These are phyloP conservation scores for Eudemis profundana DNA, from an alignment of 2,888 invertebrate species.

Conservation along the genomic window DNA sequence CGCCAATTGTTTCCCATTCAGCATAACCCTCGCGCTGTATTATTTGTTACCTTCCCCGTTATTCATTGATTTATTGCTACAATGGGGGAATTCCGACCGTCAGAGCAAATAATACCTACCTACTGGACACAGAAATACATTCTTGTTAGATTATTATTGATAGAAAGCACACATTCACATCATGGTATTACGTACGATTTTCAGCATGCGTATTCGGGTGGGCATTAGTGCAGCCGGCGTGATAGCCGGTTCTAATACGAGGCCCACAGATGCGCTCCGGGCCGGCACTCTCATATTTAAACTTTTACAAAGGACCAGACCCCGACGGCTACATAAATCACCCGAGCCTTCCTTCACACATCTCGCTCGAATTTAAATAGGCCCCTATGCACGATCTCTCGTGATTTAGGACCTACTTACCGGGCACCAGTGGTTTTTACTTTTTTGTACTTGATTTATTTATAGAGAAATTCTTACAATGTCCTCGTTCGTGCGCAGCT, in stretches of 20 bases:
- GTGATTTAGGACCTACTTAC: slow-evolving; percentile 72
- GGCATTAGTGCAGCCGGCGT: slow-evolving; percentile 33
- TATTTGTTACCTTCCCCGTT: slow-evolving; percentile 40
- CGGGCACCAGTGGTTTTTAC: slow-evolving; percentile 56
- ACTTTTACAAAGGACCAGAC: slow-evolving; percentile 73
- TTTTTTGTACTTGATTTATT: slow-evolving; percentile 53
- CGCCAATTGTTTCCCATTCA: slow-evolving; percentile 43
- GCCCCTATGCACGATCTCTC: slow-evolving; percentile 70
- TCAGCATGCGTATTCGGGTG: not conserved
- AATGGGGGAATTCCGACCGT: slow-evolving; percentile 22
- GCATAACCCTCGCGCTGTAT: slow-evolving; percentile 40
- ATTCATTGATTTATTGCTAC: slow-evolving; percentile 41
- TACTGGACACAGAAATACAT: slow-evolving; percentile 32
- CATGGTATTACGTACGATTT: not conserved
- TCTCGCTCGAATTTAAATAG: slow-evolving; percentile 80
- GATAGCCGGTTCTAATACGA: slow-evolving; percentile 48
- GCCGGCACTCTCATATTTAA: slow-evolving; percentile 70
- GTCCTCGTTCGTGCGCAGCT: not conserved
- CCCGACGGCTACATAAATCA: slow-evolving; percentile 75
- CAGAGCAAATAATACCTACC: slow-evolving; percentile 22
- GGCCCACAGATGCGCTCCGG: slow-evolving; percentile 46
- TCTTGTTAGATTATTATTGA: slow-evolving; percentile 11
- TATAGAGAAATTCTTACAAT: slow-evolving; percentile 4
- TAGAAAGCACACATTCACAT: not conserved
- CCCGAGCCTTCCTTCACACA: slow-evolving; percentile 73